phyloP scores from a whole-genome alignment of 2,113 vertebrate species.

The Alectura lathami region DNA sequence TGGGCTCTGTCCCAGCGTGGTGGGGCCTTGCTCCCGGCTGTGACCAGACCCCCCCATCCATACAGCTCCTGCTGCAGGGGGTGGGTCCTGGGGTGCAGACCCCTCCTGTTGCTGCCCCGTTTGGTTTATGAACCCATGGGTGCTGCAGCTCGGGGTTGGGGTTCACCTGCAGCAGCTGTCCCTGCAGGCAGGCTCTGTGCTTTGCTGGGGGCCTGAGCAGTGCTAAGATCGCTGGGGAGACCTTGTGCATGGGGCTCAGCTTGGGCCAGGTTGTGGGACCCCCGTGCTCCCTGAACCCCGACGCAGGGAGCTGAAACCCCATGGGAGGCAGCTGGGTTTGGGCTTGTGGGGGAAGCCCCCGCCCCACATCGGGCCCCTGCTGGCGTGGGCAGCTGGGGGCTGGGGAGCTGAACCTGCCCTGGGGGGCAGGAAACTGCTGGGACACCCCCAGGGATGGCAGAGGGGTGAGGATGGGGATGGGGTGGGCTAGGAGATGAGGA shows the following conservation, averaged over 20 bases:
- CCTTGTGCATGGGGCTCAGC: accelerated
- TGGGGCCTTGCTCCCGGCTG: accelerated
- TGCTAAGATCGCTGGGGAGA: accelerated
- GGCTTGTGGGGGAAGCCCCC: accelerated
- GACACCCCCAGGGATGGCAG: neutral
- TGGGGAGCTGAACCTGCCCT: neutral
- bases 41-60: accelerated
- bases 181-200: neutral
- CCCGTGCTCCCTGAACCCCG: neutral
- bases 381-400: neutral
- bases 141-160: neutral
- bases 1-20: neutral
- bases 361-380: neutral
- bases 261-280: neutral
- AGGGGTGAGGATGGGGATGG: no score
- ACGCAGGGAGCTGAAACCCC: accelerated
- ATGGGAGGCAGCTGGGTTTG: neutral
- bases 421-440: neutral
- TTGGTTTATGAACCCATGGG: neutral
- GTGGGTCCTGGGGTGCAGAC: no score
- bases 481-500: no score
- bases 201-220: neutral
- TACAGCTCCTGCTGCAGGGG: neutral
- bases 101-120: neutral
- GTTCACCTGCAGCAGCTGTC: neutral